Conservation (phyloP, 2,888 invertebrate genomes). For the Oconnorella tubifera region DNA sequence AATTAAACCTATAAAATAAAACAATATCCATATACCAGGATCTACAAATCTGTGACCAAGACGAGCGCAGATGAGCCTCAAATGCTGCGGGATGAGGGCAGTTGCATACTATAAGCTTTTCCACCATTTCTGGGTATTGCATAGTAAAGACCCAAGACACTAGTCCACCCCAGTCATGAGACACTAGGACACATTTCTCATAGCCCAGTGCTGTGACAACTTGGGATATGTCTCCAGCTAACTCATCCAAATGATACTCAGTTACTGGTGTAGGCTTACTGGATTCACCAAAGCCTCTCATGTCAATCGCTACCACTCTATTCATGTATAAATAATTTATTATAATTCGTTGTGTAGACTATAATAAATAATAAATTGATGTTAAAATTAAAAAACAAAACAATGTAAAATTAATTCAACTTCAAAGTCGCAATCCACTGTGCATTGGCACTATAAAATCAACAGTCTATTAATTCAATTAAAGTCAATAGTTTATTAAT, state of each 20-base stretch:
- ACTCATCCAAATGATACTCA: slow-evolving; percentile 62
- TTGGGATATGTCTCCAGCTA: slow-evolving; percentile 65
- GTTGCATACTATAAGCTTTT: slow-evolving; percentile 67
- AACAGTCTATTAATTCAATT: too few relatives aligned
- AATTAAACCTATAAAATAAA: too few relatives aligned
- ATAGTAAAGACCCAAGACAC: slow-evolving; percentile 68
- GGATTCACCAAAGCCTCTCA: slow-evolving; percentile 74
- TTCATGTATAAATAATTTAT: too few relatives aligned
- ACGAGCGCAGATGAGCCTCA: slow-evolving; percentile 58
- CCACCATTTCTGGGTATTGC: slow-evolving; percentile 63
- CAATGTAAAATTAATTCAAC: too few relatives aligned
- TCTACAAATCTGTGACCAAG: not conserved
- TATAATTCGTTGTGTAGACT: too few relatives aligned
- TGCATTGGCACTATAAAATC: too few relatives aligned
- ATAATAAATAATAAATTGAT: too few relatives aligned
- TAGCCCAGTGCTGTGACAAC: slow-evolving; percentile 61
- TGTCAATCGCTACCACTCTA: slow-evolving; percentile 70
- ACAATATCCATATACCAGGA: too few relatives aligned
- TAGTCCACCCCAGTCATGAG: slow-evolving; percentile 71
- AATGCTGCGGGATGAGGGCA: slow-evolving; percentile 66
- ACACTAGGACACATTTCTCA: slow-evolving; percentile 55
- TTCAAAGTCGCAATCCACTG: too few relatives aligned
- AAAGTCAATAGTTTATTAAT: too few relatives aligned
- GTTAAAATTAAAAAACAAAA: too few relatives aligned
- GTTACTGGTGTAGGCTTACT: slow-evolving; percentile 66